Conservation (phyloP, 2,888 invertebrate species). For the Romanomermis culicivorax region DNA sequence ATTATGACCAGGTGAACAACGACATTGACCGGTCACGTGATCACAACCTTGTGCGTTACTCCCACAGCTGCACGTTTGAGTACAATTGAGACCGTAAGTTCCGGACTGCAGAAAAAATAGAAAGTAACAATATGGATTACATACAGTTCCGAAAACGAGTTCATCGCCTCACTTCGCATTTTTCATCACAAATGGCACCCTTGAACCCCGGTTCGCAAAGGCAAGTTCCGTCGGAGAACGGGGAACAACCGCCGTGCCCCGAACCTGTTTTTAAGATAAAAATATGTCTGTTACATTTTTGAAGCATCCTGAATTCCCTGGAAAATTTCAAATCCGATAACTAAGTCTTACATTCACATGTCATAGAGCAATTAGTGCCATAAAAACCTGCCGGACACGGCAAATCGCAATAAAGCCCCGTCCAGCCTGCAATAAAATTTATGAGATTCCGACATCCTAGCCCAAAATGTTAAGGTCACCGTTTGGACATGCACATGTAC, state of each 20-base stretch:
- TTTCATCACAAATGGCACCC: slow-evolving; percentile 16
- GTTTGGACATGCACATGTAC: slow-evolving; percentile 9
- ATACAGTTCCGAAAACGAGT: too few relatives aligned
- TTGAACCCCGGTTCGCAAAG: slow-evolving; percentile 50
- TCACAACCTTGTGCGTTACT: background rate
- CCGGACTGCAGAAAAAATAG: background rate
- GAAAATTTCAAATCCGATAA: too few relatives aligned
- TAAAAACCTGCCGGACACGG: slow-evolving; percentile 47
- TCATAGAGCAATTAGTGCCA: slow-evolving; percentile 35
- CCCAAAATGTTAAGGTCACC: background rate
- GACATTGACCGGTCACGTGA: background rate
- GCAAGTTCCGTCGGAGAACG: slow-evolving; percentile 53
- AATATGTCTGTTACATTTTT: background rate
- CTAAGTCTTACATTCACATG: slow-evolving; percentile 51
- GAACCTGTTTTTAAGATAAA: background rate
- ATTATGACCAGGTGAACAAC: background rate
- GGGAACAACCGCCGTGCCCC: slow-evolving; percentile 40
- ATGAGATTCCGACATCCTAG: background rate
- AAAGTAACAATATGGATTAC: too few relatives aligned
- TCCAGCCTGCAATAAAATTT: slow-evolving; percentile 3
- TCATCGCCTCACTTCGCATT: background rate
- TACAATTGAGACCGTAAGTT: background rate
- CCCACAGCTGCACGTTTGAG: background rate
- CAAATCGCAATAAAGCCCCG: slow-evolving; percentile 11
- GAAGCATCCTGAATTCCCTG: slow-evolving; percentile 24